phyloP scores from a whole-genome alignment of 2,797 vertebrate species.

The Falco berigora region DNA sequence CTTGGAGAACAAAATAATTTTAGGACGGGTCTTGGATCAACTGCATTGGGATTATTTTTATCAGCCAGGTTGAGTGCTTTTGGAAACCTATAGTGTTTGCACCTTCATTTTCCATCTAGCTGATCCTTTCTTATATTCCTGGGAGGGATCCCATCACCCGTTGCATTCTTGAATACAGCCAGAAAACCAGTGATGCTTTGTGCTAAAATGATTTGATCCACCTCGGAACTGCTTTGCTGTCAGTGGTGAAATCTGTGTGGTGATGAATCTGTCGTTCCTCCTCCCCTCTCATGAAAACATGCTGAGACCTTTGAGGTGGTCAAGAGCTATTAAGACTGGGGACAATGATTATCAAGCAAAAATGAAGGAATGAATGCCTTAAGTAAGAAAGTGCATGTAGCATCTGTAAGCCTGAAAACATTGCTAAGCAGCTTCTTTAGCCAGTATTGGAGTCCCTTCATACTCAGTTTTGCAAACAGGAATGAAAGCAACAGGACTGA shows the following conservation, averaged over 20 bases:
- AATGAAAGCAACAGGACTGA: background rate
- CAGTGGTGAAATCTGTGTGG: background rate
- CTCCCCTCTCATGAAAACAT: background rate
- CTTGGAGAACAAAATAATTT: background rate
- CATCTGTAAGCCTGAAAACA: background rate
- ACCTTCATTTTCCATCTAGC: background rate
- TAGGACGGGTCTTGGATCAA: background rate
- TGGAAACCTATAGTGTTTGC: background rate
- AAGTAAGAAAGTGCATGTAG: background rate
- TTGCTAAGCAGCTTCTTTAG: background rate
- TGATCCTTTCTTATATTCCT: background rate
- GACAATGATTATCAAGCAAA: background rate
- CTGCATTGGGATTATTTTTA: background rate
- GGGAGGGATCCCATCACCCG: background rate
- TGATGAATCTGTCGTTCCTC: background rate
- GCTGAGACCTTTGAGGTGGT: background rate
- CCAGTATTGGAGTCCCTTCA: background rate
- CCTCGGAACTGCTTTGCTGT: background rate
- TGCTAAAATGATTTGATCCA: background rate
- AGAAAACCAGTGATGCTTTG: background rate
- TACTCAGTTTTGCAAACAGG: background rate
- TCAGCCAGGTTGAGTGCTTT: background rate
- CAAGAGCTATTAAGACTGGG: background rate
- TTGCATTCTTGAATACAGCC: background rate
- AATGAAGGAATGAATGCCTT: background rate